These are phyloP conservation scores for Physocephala rufipes DNA, from an alignment of 2,888 invertebrate species.

Conservation along the genomic window DNA sequence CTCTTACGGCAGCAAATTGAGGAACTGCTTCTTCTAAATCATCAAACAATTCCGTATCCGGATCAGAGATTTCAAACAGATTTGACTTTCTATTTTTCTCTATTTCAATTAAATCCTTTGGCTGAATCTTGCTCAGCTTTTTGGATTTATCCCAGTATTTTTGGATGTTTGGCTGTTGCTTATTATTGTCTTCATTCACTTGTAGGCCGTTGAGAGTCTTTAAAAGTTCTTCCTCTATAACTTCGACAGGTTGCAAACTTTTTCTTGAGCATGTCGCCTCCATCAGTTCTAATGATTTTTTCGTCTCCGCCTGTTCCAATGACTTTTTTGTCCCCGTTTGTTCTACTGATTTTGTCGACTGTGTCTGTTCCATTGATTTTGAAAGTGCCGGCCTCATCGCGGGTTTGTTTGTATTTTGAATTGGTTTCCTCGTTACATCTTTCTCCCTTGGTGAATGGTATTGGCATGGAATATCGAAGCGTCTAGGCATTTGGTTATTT, in stretches of 20 bases:
- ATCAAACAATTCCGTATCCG: slow-evolving; percentile 19
- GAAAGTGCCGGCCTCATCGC: background rate
- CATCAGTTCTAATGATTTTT: too few relatives aligned
- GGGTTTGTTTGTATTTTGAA: background rate
- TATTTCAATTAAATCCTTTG: background rate
- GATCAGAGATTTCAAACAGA: slow-evolving; percentile 2
- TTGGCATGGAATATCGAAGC: background rate
- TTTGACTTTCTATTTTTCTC: background rate
- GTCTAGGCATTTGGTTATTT: background rate
- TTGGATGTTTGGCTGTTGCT: background rate
- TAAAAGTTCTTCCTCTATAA: background rate
- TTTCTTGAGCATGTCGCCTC: background rate
- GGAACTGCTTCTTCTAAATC: slow-evolving; percentile 56
- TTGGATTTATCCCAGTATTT: background rate
- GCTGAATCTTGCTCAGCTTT: background rate
- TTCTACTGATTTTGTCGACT: too few relatives aligned
- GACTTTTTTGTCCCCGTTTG: too few relatives aligned
- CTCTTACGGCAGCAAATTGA: slow-evolving; percentile 54
- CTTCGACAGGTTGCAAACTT: background rate
- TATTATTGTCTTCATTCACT: background rate
- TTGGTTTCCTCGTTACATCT: background rate
- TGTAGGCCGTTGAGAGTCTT: background rate
- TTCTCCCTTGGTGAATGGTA: background rate
- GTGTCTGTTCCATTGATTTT: background rate
- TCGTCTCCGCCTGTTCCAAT: background rate